Conservation (phyloP, 2,113 vertebrate genomes). For the Monarcha castaneiventris region DNA sequence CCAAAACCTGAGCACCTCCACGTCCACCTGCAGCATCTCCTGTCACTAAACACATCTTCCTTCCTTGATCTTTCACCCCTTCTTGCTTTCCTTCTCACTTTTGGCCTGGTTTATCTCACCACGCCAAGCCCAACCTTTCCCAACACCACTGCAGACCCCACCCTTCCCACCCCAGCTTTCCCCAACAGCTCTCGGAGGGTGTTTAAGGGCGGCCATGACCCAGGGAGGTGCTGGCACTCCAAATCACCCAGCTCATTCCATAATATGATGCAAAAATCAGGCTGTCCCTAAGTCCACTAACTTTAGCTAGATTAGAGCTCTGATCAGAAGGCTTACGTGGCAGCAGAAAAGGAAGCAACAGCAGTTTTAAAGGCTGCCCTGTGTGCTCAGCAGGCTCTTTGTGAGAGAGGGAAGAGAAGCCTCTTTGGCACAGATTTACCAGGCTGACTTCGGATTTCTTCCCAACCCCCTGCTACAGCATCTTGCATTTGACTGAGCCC, state of each 20-base stretch:
- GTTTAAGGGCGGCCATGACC: accelerated
- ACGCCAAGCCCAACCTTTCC: background rate
- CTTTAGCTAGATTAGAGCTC: conserved; percentile 14
- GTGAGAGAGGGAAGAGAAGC: background rate
- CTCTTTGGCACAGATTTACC: conserved; percentile 42
- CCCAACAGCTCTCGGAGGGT: accelerated
- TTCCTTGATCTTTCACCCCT: background rate
- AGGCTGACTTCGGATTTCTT: background rate
- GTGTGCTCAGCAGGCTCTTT: background rate
- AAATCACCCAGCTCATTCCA: background rate
- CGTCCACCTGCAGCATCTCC: background rate
- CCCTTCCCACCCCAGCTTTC: background rate
- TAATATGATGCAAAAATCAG: background rate
- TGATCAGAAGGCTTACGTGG: background rate
- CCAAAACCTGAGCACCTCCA: background rate
- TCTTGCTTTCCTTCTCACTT: background rate
- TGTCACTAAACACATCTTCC: accelerated
- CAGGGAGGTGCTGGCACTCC: background rate
- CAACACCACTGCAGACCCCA: accelerated
- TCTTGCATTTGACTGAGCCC: background rate
- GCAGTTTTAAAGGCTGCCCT: background rate
- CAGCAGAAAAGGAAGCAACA: background rate
- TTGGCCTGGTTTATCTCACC: background rate
- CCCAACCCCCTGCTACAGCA: background rate
- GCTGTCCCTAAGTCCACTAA: background rate